Base-by-base conservation (phyloP, 2,113 vertebrate genomes). In the Conger conger region DNA sequence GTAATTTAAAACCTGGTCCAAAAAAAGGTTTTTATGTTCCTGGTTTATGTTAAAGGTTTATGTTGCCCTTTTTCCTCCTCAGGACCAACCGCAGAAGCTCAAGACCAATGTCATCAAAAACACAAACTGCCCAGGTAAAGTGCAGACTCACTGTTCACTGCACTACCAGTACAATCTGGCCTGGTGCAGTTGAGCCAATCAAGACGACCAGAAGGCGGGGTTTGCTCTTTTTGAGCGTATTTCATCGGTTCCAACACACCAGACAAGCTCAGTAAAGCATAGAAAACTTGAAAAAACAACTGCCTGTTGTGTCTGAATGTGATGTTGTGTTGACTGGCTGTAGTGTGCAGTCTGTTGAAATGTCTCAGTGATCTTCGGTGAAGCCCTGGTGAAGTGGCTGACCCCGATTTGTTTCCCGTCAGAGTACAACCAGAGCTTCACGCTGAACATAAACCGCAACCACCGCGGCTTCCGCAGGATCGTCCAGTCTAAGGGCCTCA, bases 351-450 rank as follows among this genome's bases (percentile, higher is more conserved):
- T 42, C 27, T 50, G 79, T n/a, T 80, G 37, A 20, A 16, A 1
- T 79, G 35, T 20, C 35, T 38, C 20, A 38, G 9, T 73, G n/a
- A 20, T 40, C 23, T 30, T 77, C 35, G 4, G 16, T 30, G 35
- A 77, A 77, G 36, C 18, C 54, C 27, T 17, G 15, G 20, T 45
- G 38, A 50, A 80, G 37, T 27, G 30, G 27, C 18, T 27, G 79
- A 80, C 38, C 79, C 36, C 38, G 79, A 11, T 80, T 53, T 45
- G 6, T 30, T 36, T 82, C 45, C 50, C 38, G 63, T 50, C 87
- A 99, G 98, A 98, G 87, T 99, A 96, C 89, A 96, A 98, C 93
- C 97, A 99, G 91, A 93, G 95, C 85, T 99, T 99, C 92, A 99
- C 95, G 18, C 86, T 99, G 89, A 96, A 94, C 77, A 99, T 99